A percentile compares a stretch with the other conserved stretches of the same genome.
These are phyloP conservation scores for Ispidina lecontei DNA, from an alignment of 2,797 vertebrate species.

Conservation along the genomic window DNA sequence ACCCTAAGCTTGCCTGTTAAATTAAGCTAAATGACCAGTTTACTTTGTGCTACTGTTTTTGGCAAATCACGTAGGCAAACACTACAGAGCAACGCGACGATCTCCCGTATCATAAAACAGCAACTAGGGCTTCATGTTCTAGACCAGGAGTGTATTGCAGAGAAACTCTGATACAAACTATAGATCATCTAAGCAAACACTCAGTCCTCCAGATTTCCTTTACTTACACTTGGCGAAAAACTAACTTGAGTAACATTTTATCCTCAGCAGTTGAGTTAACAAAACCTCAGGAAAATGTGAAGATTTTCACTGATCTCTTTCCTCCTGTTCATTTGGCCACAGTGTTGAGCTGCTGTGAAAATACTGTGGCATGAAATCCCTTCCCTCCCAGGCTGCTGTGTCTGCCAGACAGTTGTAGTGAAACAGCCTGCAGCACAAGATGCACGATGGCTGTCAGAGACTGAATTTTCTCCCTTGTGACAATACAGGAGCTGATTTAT, in stretches of 20 bases:
- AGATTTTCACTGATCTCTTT: neutral
- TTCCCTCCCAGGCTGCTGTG: neutral
- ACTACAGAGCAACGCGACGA: neutral
- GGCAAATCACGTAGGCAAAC: neutral
- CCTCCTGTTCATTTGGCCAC: neutral
- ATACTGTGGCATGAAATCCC: neutral
- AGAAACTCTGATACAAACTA: neutral
- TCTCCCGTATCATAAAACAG: neutral
- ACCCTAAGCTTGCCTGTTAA: neutral
- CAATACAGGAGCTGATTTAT: neutral
- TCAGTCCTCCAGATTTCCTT: neutral
- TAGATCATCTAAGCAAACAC: neutral
- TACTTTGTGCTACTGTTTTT: neutral
- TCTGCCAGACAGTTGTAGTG: neutral
- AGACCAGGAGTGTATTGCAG: neutral
- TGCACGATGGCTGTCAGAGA: fast-evolving
- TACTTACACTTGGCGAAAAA: too few relatives aligned
- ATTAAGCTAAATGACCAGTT: neutral
- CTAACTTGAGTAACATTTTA: neutral
- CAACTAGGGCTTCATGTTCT: neutral
- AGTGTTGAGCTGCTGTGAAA: fast-evolving
- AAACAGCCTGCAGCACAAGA: neutral
- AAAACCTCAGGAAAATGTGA: neutral
- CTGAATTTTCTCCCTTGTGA: neutral
- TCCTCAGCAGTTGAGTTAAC: neutral